phyloP scores from a whole-genome alignment of 2,113 vertebrate genomes.

The Peromyscus polionotus region DNA sequence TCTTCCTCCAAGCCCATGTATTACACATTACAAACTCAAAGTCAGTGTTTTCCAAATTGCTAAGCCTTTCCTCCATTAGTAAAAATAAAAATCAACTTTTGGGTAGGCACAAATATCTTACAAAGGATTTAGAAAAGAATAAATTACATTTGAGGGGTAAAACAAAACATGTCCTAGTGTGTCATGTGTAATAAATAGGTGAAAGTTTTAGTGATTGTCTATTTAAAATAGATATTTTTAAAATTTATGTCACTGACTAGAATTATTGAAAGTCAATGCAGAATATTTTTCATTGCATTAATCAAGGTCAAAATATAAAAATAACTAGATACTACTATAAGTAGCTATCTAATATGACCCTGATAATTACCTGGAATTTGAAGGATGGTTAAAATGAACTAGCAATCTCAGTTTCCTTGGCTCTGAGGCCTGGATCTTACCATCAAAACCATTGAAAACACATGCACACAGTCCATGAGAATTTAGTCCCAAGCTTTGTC shows the following conservation, averaged over 20 bases:
- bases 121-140: slow-evolving; percentile 18
- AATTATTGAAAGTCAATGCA: background rate
- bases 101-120: background rate
- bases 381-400: background rate
- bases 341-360: background rate
- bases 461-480: too few relatives aligned
- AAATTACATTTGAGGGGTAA: background rate
- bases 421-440: background rate
- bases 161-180: background rate
- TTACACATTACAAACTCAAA: background rate
- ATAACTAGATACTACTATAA: background rate
- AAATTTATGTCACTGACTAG: background rate
- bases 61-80: background rate
- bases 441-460: background rate
- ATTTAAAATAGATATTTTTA: background rate
- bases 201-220: slow-evolving; percentile 6
- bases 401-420: background rate
- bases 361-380: background rate
- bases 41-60: background rate
- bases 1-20: background rate
- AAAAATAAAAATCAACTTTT: background rate
- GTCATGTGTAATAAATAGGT: background rate
- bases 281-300: background rate
- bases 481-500: background rate
- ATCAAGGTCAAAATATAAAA: background rate